phyloP scores from a whole-genome alignment of 2,797 vertebrate genomes.

The Coregonus sp. region DNA sequence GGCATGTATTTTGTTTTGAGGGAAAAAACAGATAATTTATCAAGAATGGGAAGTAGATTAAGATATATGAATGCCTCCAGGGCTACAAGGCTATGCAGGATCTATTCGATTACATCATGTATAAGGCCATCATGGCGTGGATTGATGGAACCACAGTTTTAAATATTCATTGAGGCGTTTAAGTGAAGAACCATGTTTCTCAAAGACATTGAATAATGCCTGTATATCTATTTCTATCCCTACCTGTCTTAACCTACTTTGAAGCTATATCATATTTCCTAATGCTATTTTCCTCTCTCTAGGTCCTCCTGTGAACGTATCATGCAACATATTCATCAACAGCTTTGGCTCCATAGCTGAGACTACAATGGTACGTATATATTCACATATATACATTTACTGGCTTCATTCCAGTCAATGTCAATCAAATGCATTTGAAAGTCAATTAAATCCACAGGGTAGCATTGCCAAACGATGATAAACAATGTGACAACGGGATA shows the following conservation, averaged over 20 bases:
- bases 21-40: no score
- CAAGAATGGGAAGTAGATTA: no score
- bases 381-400: neutral
- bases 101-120: no score
- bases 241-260: neutral
- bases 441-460: neutral
- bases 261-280: neutral
- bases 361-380: conserved; percentile 91
- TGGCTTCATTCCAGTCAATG: neutral
- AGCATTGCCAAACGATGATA: neutral
- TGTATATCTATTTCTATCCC: neutral
- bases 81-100: no score
- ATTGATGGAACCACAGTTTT: no score
- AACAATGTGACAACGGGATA: neutral
- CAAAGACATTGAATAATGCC: no score
- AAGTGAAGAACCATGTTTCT: no score
- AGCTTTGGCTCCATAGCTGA: conserved; percentile 98
- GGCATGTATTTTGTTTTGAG: no score
- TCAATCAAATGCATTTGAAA: neutral
- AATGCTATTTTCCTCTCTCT: conserved; percentile 26
- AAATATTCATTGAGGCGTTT: no score
- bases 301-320: conserved; percentile 96
- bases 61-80: no score
- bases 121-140: no score
- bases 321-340: conserved; percentile 99